Evolutionary conservation across 2,113 vertebrate species (phyloP), one percentile per base, ranked within the genome.

Genomic region (Oncorhynchus gorbuscha): DNA sequence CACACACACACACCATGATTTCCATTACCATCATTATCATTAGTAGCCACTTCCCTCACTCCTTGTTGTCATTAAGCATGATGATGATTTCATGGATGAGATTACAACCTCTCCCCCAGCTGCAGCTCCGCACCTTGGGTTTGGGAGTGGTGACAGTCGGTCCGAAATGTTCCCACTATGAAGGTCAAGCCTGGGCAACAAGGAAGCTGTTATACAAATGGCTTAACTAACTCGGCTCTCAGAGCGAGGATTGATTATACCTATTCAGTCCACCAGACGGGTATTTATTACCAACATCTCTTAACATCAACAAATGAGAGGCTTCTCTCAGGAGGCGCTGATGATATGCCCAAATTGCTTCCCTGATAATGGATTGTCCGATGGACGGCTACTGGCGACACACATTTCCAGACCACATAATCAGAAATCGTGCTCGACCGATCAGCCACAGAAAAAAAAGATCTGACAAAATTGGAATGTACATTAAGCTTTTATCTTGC

Each of bases 1-100:
- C 73, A 77, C n/a, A 68, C 73, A 68, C 73, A 77, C n/a, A 68
- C 73, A 77, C n/a, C 73, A 69, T n/a, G 39, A 71, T 82, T 86
- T 78, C 74, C 82, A 87, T 85, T 80, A 85, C 89, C 81, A 86
- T 86, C 81, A 85, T 89, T 84, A 88, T 90, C 83, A 88, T 89
- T 86, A 91, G 82, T 80, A 80, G 73, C 75, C 74, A 76, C 79
- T 68, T 78, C 72, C 71, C 76, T 62, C 58, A 55, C 78, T 77
- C 77, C 79, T 62, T 86, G 77, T 87, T 87, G 81, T 89, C 80
- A 82, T 90, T 87, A 87, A 68, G 59, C 62, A 73, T 87, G 80
- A 87, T 87, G 89, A 87, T 90, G 85, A 91, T 92, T 89, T 82
- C 80, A 81, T 77, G 80, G 81, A 80, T 82, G 81, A 79, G 76